Evolutionary conservation across 2,797 vertebrate genomes (phyloP).

Genomic region (Schizothorax lantsangensis): DNA sequence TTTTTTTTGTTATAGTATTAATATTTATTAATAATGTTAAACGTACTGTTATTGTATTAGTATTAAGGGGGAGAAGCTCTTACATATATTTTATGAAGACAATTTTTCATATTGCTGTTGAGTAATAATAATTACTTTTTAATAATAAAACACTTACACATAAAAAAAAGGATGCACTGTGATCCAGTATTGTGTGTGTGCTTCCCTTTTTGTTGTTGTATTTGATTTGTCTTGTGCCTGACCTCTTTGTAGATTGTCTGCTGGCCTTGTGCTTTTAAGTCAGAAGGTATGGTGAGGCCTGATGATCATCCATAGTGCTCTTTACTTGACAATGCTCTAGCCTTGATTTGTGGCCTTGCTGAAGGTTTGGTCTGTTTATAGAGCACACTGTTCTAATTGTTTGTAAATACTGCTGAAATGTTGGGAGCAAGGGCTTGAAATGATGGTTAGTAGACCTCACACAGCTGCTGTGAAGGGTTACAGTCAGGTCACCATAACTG

Average conservation of each 20-base stretch:
- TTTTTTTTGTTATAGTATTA: too few species aligned
- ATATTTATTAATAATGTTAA: not conserved
- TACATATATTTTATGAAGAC: not conserved
- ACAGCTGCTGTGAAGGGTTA: constrained; percentile 7
- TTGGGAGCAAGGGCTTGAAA: not conserved
- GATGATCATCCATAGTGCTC: not conserved
- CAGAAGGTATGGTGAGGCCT: not conserved
- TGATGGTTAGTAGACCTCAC: not conserved
- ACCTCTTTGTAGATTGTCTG: not conserved
- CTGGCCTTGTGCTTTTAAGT: not conserved
- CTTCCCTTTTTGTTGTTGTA: not conserved
- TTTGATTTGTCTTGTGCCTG: not conserved
- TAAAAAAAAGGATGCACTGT: not conserved
- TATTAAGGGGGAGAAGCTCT: not conserved
- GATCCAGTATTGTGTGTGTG: not conserved
- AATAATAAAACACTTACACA: not conserved
- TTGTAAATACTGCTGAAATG: constrained; percentile 19
- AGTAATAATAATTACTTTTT: not conserved
- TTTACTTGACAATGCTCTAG: not conserved
- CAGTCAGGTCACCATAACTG: constrained; percentile 35
- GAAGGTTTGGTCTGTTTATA: constrained; percentile 24
- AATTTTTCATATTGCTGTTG: not conserved
- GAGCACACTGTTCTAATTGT: constrained; percentile 11
- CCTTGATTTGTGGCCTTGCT: not conserved
- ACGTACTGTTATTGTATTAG: too few species aligned